Percentiles rank a stretch among this genome's conserved stretches.
Evolutionary conservation across 2,113 vertebrate species (phyloP).

Genomic region (Lipophrys pholis): DNA sequence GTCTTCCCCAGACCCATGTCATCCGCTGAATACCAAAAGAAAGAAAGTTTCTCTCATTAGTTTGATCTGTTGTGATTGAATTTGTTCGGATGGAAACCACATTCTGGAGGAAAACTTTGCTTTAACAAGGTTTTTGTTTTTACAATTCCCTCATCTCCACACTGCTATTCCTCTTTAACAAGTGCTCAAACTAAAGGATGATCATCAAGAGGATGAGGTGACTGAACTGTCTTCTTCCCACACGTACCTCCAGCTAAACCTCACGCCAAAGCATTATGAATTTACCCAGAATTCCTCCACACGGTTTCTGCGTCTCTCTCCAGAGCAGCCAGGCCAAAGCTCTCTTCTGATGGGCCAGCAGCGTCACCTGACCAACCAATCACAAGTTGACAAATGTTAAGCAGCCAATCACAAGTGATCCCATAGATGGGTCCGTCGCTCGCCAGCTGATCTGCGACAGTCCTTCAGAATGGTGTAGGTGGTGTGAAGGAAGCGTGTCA

Average conservation of each 20-base stretch:
- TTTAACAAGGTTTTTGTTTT: too few species aligned
- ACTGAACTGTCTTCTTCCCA: too few species aligned
- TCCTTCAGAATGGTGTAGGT: too few species aligned
- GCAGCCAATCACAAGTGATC: neutral
- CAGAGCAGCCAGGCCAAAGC: constrained; percentile 93
- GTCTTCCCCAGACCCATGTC: constrained; percentile 99
- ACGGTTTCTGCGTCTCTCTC: constrained; percentile 92
- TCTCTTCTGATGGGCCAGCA: constrained; percentile 92
- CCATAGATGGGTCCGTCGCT: too few species aligned
- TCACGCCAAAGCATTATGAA: too few species aligned
- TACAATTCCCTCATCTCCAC: too few species aligned
- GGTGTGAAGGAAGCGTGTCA: constrained; percentile 1
- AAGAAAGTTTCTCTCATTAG: neutral
- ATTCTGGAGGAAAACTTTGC: neutral
- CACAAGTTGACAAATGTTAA: constrained; percentile 11
- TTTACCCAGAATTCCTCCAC: constrained; percentile 94
- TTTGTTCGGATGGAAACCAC: neutral
- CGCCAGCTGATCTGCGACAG: too few species aligned
- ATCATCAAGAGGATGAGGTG: too few species aligned
- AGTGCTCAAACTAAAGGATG: too few species aligned
- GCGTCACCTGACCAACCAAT: constrained; percentile 70
- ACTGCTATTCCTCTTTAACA: too few species aligned
- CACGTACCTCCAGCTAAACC: too few species aligned
- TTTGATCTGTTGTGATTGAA: too few species aligned
- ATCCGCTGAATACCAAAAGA: constrained; percentile 84